These are phyloP conservation scores for Tenthredo distinguenda DNA, from an alignment of 2,888 invertebrate genomes.

Conservation along the genomic window DNA sequence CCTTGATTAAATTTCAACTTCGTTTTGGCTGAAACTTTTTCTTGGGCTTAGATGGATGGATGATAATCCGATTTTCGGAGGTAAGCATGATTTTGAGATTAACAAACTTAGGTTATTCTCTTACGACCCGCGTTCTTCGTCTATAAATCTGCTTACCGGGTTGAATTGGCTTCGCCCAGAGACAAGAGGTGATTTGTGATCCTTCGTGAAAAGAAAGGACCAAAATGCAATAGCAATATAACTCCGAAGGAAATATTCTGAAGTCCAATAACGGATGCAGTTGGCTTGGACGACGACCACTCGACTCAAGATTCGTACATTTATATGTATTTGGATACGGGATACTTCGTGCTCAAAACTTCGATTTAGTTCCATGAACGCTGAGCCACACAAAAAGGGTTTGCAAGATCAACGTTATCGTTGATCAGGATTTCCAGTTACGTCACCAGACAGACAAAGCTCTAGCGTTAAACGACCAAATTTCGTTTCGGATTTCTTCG, in stretches of 20 bases:
- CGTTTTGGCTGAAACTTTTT: conserved; percentile 6
- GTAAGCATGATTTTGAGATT: not conserved
- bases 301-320: not conserved
- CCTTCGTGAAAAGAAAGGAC: not conserved
- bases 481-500: not conserved
- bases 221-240: conserved; percentile 14
- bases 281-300: not conserved
- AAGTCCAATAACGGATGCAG: conserved; percentile 19
- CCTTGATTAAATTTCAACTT: conserved; percentile 27
- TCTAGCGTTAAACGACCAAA: not conserved
- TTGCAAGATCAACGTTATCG: conserved; percentile 19
- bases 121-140: not conserved
- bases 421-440: conserved; percentile 17
- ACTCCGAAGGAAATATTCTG: not conserved
- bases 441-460: conserved; percentile 16
- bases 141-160: conserved; percentile 10
- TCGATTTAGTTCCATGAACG: conserved; percentile 18
- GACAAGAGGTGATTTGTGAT: not conserved
- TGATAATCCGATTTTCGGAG: not conserved
- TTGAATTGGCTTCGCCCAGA: not conserved
- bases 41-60: not conserved
- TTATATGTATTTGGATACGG: conserved; percentile 34
- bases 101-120: conserved; percentile 19
- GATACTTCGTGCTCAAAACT: not conserved
- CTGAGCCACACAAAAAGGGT: conserved; percentile 3